Evolutionary conservation across 2,797 vertebrate species (phyloP).

Genomic region (Alca torda): DNA sequence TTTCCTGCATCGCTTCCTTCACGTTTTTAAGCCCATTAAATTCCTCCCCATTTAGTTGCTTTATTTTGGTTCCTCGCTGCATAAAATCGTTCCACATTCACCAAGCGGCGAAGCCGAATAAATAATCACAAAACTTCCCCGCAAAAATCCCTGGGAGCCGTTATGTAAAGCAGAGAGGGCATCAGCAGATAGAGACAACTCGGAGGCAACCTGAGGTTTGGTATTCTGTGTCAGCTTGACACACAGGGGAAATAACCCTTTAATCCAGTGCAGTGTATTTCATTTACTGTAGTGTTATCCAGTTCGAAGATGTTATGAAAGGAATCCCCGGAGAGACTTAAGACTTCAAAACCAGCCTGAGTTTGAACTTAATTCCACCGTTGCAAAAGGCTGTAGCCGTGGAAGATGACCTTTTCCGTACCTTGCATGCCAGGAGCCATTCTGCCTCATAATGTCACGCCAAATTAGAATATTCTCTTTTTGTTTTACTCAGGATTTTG

Average conservation of each 20-base stretch:
- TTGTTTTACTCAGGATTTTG: slow-evolving; percentile 41
- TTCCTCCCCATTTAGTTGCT: not conserved
- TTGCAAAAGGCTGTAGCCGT: slow-evolving; percentile 63
- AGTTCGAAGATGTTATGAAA: slow-evolving; percentile 89
- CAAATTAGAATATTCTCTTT: slow-evolving; percentile 71
- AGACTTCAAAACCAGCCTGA: slow-evolving; percentile 77
- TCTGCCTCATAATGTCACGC: slow-evolving; percentile 67
- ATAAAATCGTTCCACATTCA: not conserved
- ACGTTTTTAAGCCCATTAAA: not conserved
- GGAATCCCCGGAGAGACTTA: slow-evolving; percentile 82
- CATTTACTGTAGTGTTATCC: slow-evolving; percentile 88
- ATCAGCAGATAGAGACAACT: slow-evolving; percentile 69
- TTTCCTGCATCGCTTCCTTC: not conserved
- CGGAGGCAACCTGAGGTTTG: slow-evolving; percentile 67
- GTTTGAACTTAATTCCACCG: slow-evolving; percentile 77
- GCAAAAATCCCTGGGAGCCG: not conserved
- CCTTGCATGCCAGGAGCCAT: slow-evolving; percentile 63
- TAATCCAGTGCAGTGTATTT: slow-evolving; percentile 92
- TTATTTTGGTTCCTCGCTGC: not conserved
- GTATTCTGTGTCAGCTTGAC: slow-evolving; percentile 83
- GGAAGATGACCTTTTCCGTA: slow-evolving; percentile 71
- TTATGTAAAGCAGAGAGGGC: slow-evolving; percentile 39
- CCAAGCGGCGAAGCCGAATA: not conserved
- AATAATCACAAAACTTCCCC: not conserved
- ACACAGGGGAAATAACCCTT: slow-evolving; percentile 95